Evolutionary conservation across 1,140 invertebrate genomes (phyloP), one percentile per base, ranked within the genome.

Genomic region (Drosophila watanabei): DNA sequence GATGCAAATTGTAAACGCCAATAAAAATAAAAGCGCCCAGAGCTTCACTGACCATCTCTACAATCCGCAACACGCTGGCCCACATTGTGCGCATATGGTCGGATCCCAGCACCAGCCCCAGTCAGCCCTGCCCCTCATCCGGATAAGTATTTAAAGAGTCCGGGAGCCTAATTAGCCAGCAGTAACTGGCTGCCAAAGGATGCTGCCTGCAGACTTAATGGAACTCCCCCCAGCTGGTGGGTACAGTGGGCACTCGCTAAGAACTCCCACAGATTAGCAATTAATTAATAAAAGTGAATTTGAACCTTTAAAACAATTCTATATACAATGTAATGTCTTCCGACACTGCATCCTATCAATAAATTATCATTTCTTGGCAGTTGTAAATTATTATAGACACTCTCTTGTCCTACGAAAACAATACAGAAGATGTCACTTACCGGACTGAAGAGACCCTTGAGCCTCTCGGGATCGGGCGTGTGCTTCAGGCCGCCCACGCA

Each of bases 361-460:
- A 10, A 24, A 28, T 49, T 49, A 46, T 6, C 6, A 13, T 13
- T 46, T 6, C 18, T 20, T 20, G 18, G 2, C 3, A 11, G 10
- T 46, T 46, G 18, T 11, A 5, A 20, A 13, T 20, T 5, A 8
- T 28, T 48, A 13, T 13, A 20, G 5, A 6, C 20, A 43, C n/a
- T 18, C 20, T 20, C 18, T 46, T 46, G 11, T 11, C 6, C n/a
- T 10, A 7, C 0, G 5, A 14, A 24, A 46, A 46, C 13, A 13
- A 46, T 1, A 51, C 2, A n/a, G 5, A 0, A 30, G 16, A 14
- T 10, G 30, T 10, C 20, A 92, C 91, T 89, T 71, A 93, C 92
- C 82, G 92, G 92, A 79, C 89, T 93, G n/a, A 91, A 92, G 8
- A 92, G 56, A 33, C 89, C 92, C 54, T 93, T 92, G 7, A 93